phyloP scores from a whole-genome alignment of 2,797 vertebrate genomes.

The Aselliscus stoliczkanus region DNA sequence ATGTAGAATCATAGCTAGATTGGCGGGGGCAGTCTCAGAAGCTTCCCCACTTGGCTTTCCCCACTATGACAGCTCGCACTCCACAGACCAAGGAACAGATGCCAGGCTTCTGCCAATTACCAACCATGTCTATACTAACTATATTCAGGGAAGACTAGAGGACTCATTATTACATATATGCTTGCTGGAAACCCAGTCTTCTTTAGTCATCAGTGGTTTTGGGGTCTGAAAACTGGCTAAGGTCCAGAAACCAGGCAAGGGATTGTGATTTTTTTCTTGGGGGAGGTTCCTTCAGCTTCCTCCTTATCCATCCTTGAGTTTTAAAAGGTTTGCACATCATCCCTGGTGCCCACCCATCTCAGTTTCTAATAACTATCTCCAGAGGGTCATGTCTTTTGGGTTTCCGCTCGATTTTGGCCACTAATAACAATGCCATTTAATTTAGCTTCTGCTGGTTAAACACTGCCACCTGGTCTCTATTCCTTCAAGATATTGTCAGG shows the following conservation, averaged over 20 bases:
- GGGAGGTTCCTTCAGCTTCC: background rate
- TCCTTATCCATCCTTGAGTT: background rate
- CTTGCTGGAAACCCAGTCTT: background rate
- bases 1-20: background rate
- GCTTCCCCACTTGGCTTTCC: background rate
- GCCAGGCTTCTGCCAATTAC: background rate
- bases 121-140: background rate
- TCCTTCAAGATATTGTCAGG: background rate
- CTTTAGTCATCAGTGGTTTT: background rate
- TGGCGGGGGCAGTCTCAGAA: background rate
- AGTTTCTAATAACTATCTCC: background rate
- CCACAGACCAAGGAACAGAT: background rate
- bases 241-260: background rate
- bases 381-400: background rate
- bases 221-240: background rate
- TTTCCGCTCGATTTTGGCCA: background rate
- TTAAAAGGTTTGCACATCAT: background rate
- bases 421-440: background rate
- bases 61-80: background rate
- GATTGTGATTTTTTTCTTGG: background rate
- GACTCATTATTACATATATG: background rate
- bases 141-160: background rate
- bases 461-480: background rate
- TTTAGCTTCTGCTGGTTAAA: background rate
- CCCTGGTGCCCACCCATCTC: background rate